Evolutionary conservation across 2,113 vertebrate genomes (phyloP), one percentile per base, ranked within the genome.

Genomic region (Dermatemys mawii): DNA sequence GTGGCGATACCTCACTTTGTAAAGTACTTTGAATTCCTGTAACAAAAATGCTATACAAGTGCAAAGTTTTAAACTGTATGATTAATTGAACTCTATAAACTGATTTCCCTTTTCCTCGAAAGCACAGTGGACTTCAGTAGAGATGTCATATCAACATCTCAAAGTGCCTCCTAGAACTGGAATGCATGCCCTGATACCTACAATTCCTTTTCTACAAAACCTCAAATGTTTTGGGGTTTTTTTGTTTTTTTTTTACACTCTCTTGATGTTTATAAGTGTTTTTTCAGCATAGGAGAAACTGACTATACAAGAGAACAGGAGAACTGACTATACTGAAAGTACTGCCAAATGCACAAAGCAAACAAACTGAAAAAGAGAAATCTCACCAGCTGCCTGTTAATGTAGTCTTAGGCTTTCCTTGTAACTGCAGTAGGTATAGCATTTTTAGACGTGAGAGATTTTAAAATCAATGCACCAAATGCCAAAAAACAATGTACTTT

Each of bases 191-290:
- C 11, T 38, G 82, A 5, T 11, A 19, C 50, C 11, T 55, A 51
- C n/a, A 51, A n/a, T 67, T n/a, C 35, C 41, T 80, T 84, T 27
- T 44, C 51, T 70, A 51, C 80, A 91, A 95, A 94, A 32, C 26
- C 22, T 50, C 84, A 5, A 1, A 3, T 17, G 27, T 2, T 54
- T n/a, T n/a, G n/a, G n/a, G n/a, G 19, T 81, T 55, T 41, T 44
- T 92, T 76, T 50, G 80, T n/a, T n/a, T n/a, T n/a, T n/a, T n/a
- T n/a, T n/a, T n/a, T n/a, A n/a, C n/a, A n/a, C 63, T 73, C 51
- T 51, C 60, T 35, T 16, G 83, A 32, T 57, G 44, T 96, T 94
- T 92, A 91, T 81, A 87, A 94, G 79, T 29, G 76, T 41, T 84
- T 90, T 70, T 50, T 49, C 51, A 78, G 79, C 38, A 91, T 16